Evolutionary conservation across 2,888 invertebrate species (phyloP).

Genomic region (Cataglyphis cursor): DNA sequence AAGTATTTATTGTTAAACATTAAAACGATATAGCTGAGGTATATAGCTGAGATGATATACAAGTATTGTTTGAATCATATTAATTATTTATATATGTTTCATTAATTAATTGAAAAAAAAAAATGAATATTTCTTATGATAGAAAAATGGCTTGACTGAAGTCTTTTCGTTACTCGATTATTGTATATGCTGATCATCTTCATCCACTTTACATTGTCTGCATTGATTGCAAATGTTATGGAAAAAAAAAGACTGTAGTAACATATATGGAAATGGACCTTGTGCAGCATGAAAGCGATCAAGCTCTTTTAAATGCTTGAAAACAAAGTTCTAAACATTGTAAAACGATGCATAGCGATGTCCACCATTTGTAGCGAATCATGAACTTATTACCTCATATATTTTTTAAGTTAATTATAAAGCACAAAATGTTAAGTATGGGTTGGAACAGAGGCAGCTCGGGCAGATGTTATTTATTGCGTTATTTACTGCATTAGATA

Average conservation of each 20-base stretch:
- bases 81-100: slow-evolving; percentile 18
- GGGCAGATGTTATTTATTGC: slow-evolving; percentile 85
- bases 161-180: background rate
- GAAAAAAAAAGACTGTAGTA: slow-evolving; percentile 34
- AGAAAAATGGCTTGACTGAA: slow-evolving; percentile 23
- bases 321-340: slow-evolving; percentile 13
- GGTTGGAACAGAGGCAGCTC: slow-evolving; percentile 85
- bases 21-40: slow-evolving; percentile 33
- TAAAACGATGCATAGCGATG: slow-evolving; percentile 21
- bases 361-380: slow-evolving; percentile 56
- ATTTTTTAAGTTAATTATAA: slow-evolving; percentile 65
- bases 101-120: slow-evolving; percentile 38
- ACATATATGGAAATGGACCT: background rate
- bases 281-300: slow-evolving; percentile 23
- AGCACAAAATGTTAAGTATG: slow-evolving; percentile 76
- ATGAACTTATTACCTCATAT: slow-evolving; percentile 59
- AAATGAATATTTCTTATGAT: slow-evolving; percentile 31
- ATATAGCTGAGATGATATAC: slow-evolving; percentile 22
- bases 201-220: slow-evolving; percentile 23
- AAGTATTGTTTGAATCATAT: slow-evolving; percentile 4
- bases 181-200: slow-evolving; percentile 28
- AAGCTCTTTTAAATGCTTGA: slow-evolving; percentile 21
- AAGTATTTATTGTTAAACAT: slow-evolving; percentile 36
- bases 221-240: slow-evolving; percentile 4
- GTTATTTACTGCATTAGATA: slow-evolving; percentile 82